Evolutionary conservation across 1,140 invertebrate species (phyloP), one percentile per base, ranked within the genome.

Genomic region (Protaetia brevitarsis): DNA sequence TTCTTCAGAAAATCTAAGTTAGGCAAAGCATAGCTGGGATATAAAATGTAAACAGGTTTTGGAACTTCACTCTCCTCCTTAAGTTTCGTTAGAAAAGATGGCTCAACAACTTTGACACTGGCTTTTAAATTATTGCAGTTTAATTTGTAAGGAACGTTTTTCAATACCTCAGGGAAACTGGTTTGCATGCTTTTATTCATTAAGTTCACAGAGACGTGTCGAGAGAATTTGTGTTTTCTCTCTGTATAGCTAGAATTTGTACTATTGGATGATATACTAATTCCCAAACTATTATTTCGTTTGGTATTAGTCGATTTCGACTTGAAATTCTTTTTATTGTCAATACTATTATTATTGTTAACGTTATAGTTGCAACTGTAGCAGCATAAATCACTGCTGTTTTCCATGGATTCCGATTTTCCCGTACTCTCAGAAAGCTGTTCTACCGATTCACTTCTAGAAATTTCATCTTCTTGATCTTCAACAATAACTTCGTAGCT

Each of bases 11-110:
- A 96, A 62, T 88, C 90, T 58, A 96, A 82, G 80, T 96, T 92
- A 8, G 94, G 94, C 37, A 96, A 78, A 0, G 93, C 90, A 74
- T 96, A 96, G 79, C 93, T 95, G 11, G 94, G 94, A 82, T 95
- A 96, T 67, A 94, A 87, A 41, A 96, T 89, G 75, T 94, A 95
- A 10, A 96, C 89, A 2, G 92, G 90, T 64, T 85, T 86, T 72
- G 89, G 86, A 11, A 86, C 79, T 70, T 86, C 83, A 11, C 85
- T 85, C 26, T 78, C 74, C 63, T 83, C 80, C 76, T 87, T 87
- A 21, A 88, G 74, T 76, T 87, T 87, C 68, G 83, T 83, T 57
- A 88, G 76, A 72, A 88, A 88, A 4, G 87, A 88, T 6, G 85
- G 83, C 70, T 87, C 86, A 29, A 88, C 81, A 28, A 87, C 77